Percentiles rank a stretch among this genome's conserved stretches.
Evolutionary conservation across 2,113 vertebrate species (phyloP).

Genomic region (Setophaga petechia): DNA sequence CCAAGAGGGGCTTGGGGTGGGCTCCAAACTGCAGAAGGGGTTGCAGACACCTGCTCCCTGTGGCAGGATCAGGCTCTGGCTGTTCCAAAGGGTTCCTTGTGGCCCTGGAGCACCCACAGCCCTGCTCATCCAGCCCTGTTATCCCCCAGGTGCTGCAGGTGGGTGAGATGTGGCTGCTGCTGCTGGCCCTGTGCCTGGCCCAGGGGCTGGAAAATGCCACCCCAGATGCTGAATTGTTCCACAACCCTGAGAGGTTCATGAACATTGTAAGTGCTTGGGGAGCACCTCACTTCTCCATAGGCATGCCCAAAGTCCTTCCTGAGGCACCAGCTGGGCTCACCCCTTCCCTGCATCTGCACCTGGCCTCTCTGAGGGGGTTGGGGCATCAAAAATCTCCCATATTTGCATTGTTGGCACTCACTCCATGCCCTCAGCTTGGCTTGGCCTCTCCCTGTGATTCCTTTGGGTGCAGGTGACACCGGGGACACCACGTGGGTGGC

Average conservation of each 20-base stretch:
- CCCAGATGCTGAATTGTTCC: rapidly evolving
- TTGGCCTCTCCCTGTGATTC: neutral
- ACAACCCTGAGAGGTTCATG: neutral
- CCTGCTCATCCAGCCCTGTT: rapidly evolving
- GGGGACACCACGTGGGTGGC: rapidly evolving
- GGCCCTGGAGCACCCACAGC: neutral
- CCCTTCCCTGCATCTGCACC: neutral
- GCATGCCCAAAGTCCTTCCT: neutral
- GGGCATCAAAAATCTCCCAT: neutral
- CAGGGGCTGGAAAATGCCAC: neutral
- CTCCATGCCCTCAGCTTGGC: neutral
- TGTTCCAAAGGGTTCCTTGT: rapidly evolving
- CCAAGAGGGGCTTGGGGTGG: neutral
- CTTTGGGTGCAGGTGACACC: rapidly evolving
- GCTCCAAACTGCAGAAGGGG: neutral
- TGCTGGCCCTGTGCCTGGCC: neutral
- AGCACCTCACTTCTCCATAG: rapidly evolving
- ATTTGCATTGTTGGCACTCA: neutral
- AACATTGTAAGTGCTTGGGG: neutral
- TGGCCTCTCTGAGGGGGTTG: rapidly evolving
- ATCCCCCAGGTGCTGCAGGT: neutral
- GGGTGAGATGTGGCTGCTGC: neutral
- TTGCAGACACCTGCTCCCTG: rapidly evolving
- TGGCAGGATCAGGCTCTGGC: neutral
- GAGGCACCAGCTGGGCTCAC: neutral